Evolutionary conservation across 2,113 vertebrate genomes (phyloP).

Genomic region (Albula glossodonta): DNA sequence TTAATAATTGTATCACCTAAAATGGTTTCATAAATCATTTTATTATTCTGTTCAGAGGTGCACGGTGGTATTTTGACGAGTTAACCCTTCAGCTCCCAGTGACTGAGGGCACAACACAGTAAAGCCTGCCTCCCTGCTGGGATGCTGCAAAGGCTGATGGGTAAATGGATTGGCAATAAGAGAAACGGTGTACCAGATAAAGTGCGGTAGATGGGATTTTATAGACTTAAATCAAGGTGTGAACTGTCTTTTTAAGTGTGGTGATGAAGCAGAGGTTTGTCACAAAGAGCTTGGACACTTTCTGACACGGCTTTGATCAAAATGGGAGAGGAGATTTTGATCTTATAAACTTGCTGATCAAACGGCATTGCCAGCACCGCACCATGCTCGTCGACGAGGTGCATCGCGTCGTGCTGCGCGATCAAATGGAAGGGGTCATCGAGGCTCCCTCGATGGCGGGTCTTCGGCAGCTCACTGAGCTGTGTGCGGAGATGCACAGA

Average conservation of each 20-base stretch:
- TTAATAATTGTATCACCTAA: no score
- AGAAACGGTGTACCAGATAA: not conserved
- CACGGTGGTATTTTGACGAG: no score
- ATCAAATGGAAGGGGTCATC: conserved; percentile 8
- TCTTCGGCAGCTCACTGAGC: no score
- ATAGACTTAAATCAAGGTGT: not conserved
- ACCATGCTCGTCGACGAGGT: not conserved
- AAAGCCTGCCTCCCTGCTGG: no score
- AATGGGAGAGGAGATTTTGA: conserved; percentile 21
- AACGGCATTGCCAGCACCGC: not conserved
- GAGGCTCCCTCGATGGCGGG: no score
- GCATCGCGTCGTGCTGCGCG: not conserved
- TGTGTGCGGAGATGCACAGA: no score
- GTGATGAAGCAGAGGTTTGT: not conserved
- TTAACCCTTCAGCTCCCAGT: no score
- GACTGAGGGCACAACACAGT: no score
- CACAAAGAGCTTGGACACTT: not conserved
- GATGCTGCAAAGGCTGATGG: not conserved
- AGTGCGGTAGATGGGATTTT: not conserved
- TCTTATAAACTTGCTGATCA: conserved; percentile 27
- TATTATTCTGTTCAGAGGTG: no score
- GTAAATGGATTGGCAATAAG: not conserved
- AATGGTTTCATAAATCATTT: no score
- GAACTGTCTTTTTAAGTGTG: conserved; percentile 6
- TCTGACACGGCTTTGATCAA: conserved; percentile 10